Base-by-base conservation (phyloP, 2,113 vertebrate genomes). In the Xenopus laevis region DNA sequence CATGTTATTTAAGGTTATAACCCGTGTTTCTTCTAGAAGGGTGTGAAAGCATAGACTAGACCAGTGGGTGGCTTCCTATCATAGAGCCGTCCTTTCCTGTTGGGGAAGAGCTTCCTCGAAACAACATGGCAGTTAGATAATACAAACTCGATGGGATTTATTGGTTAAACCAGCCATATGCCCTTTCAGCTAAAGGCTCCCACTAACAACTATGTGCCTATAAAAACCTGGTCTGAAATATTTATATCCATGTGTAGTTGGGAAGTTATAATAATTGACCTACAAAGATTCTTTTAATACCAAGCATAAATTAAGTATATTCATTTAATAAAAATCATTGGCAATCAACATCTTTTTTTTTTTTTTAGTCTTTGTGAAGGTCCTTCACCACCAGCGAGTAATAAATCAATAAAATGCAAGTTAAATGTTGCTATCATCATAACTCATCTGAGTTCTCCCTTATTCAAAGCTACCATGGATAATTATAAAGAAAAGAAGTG, bases 371-470 rank as follows among this genome's bases (percentile, higher is more conserved):
- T 65, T 57, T 65, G n/a, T 65, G 71, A 72, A 72, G 61, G 50
- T 55, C 71, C 63, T 62, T 57, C 63, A 65, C 40, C 57, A 27
- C 50, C 71, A 72, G 61, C 50, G 53, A 65, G 61, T 30, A 55
- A 72, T 72, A 72, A 72, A 72, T 72, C 71, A 72, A 72, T 72
- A 57, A 50, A 62, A 71, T 58, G 45, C 33, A 71, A 64, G 23
- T 17, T 72, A 65, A 50, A 65, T 71, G 71, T 65, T 65, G 61
- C 47, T 55, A 65, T 72, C 71, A 72, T 64, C 62, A 55, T 72
- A 72, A 65, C 55, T 72, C 71, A 65, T 65, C 62, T 15, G 10
- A 65, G 53, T 72, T 72, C 61, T 72, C 71, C 63, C 53, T 44
- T 57, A 23, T 57, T 61, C 47, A 40, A 44, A 65, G 61, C 46